Evolutionary conservation across 2,888 invertebrate species (phyloP).

Genomic region (Stictocephala bisonia): DNA sequence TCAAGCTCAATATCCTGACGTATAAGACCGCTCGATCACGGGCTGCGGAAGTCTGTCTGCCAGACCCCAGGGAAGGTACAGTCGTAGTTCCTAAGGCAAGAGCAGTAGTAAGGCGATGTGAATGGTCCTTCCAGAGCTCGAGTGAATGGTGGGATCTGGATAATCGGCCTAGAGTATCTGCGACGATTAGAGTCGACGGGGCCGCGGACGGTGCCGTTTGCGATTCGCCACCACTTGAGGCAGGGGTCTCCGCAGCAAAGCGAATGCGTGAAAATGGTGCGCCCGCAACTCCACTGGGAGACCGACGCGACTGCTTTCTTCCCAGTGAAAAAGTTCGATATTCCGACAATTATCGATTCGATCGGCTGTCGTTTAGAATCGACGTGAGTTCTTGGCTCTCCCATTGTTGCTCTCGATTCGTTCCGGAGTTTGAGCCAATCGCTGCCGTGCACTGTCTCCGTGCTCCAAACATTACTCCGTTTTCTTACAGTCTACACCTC

Average conservation of each 20-base stretch:
- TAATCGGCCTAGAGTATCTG: background rate
- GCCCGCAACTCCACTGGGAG: slow-evolving; percentile 18
- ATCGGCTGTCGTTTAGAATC: slow-evolving; percentile 46
- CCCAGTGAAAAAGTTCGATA: slow-evolving; percentile 46
- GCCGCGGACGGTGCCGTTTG: slow-evolving; percentile 30
- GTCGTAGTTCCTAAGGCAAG: too few species aligned
- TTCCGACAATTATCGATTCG: slow-evolving; percentile 45
- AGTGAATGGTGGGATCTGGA: too few species aligned
- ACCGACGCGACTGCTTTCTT: slow-evolving; percentile 44
- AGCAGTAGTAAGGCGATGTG: too few species aligned
- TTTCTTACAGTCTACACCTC: slow-evolving; percentile 11
- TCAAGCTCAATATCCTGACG: too few species aligned
- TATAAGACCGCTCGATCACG: too few species aligned
- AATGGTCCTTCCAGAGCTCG: too few species aligned
- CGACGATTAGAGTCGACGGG: slow-evolving; percentile 11
- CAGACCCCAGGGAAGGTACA: too few species aligned
- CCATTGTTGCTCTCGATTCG: slow-evolving; percentile 46
- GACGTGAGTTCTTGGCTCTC: slow-evolving; percentile 45
- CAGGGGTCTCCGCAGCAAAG: slow-evolving; percentile 15
- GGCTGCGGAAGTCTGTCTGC: too few species aligned
- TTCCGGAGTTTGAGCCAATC: slow-evolving; percentile 42
- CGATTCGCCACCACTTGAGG: slow-evolving; percentile 6
- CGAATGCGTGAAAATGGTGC: slow-evolving; percentile 41
- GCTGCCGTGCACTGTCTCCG: slow-evolving; percentile 23
- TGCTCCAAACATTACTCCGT: slow-evolving; percentile 16